Conservation (phyloP, 2,888 invertebrate species). For the Sinelater perroti region DNA sequence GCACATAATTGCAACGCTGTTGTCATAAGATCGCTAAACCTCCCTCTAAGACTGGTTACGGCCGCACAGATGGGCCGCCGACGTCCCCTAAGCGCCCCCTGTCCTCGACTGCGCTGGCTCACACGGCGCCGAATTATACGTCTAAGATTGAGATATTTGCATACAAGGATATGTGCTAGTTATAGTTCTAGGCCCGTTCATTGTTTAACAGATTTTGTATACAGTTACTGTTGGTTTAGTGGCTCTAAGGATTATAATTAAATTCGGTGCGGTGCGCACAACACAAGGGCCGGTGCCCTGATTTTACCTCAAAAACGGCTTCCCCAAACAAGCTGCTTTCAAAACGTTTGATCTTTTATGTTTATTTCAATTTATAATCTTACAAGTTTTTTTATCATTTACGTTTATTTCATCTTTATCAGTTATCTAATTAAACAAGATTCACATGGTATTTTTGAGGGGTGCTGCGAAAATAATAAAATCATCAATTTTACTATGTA, state of each 20-base stretch:
- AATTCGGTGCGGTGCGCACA: slow-evolving; percentile 32
- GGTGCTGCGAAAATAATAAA: too few species aligned
- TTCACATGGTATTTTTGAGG: too few species aligned
- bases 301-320: slow-evolving; percentile 14
- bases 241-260: slow-evolving; percentile 40
- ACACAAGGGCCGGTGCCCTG: slow-evolving; percentile 6
- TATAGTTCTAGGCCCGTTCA: slow-evolving; percentile 39
- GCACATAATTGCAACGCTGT: slow-evolving; percentile 52
- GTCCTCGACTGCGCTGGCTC: slow-evolving; percentile 26
- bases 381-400: too few species aligned
- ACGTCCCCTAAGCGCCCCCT: slow-evolving; percentile 28
- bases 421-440: too few species aligned
- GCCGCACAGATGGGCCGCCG: slow-evolving; percentile 36
- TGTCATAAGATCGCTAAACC: slow-evolving; percentile 51
- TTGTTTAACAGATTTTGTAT: slow-evolving; percentile 41
- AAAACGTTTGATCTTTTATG: too few species aligned
- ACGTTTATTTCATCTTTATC: too few species aligned
- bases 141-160: slow-evolving; percentile 47
- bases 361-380: too few species aligned
- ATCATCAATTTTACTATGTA: too few species aligned
- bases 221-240: slow-evolving; percentile 38
- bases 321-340: too few species aligned
- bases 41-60: slow-evolving; percentile 46
- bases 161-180: slow-evolving; percentile 44
- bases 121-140: slow-evolving; percentile 42